Base-by-base conservation (phyloP, 2,888 invertebrate genomes). In the Willowsia nigromaculata region DNA sequence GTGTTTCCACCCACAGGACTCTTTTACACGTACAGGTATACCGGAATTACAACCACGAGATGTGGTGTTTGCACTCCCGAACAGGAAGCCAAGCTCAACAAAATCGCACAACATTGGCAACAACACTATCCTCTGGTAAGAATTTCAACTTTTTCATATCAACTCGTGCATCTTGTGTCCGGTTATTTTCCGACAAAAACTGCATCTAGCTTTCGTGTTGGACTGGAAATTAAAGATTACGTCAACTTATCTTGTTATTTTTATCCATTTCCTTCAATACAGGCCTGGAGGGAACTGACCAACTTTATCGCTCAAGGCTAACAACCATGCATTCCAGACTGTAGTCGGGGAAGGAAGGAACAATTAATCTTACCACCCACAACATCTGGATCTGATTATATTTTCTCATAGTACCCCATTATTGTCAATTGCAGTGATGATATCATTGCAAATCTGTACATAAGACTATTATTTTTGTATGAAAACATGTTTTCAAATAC, bases 51-150 rank as follows among this genome's bases (percentile, higher is more conserved):
- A 9, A 84, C 91, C 0, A 86, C 85, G 18, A 88, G 91, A 22
- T 92, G 92, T 27, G 81, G 90, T 1, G 90, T 90, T 13, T 92
- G 92, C 53, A 82, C 91, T 9, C 86, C 90, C 3, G 90, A 91
- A 18, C 92, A 92, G 83, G 92, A 91, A 59, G 15, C 11, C 1
- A 92, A 92, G 62, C 56, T 92, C 11, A 84, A 89, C 22, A 91
- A 88, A 85, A 92, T 92, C 65, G 86, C 91, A 1, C 71, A 80
- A 13, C 92, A 92, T 68, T 91, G 90, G 89, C 92, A 92, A 25
- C 85, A 82, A 11, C 53, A 90, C 53, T 92, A 92, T 78, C 92
- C 92, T 6, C 56, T 80, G 85, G 92, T 92, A 88, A 83, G 62
- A 27, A 7, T n/a, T n/a, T n/a, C n/a, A n/a, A n/a, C n/a, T 18